Conservation (phyloP, 2,797 vertebrate species). For the Xiphorhynchus erythropygius region DNA sequence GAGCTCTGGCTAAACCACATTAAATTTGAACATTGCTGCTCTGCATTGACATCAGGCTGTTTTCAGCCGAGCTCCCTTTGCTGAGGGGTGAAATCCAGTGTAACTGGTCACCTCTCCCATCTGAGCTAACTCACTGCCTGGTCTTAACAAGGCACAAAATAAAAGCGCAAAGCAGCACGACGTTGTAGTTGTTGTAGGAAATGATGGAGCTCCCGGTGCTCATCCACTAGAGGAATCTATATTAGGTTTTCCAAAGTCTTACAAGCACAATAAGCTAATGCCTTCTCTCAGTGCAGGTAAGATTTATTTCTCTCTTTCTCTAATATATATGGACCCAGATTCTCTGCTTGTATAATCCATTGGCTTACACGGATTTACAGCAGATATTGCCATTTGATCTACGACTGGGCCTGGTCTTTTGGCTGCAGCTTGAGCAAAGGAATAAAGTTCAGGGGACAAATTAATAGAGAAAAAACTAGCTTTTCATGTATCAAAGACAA, state of each 20-base stretch:
- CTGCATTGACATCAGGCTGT: not conserved
- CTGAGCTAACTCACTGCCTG: not conserved
- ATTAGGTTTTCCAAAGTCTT: constrained; percentile 20
- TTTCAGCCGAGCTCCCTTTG: not conserved
- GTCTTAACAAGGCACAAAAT: not conserved
- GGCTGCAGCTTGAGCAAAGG: not conserved
- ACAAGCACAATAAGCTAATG: constrained; percentile 37
- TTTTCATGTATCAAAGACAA: not conserved
- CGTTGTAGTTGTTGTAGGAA: not conserved
- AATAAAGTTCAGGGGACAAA: constrained; percentile 18
- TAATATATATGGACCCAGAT: not conserved
- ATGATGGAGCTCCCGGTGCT: not conserved
- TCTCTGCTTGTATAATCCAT: constrained; percentile 42
- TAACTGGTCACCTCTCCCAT: not conserved
- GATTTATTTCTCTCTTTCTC: constrained; percentile 50
- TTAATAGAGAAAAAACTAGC: constrained; percentile 9
- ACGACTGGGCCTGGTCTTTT: constrained; percentile 10
- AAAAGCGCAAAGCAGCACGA: not conserved
- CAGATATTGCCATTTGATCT: constrained; percentile 50
- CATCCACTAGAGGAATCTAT: not conserved
- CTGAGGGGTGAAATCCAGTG: not conserved
- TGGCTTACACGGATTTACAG: constrained; percentile 35
- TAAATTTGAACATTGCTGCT: not conserved
- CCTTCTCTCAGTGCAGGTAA: constrained; percentile 1
- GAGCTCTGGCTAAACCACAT: not conserved